Base-by-base conservation (phyloP, 2,888 invertebrate genomes). In the Sinelater perroti region DNA sequence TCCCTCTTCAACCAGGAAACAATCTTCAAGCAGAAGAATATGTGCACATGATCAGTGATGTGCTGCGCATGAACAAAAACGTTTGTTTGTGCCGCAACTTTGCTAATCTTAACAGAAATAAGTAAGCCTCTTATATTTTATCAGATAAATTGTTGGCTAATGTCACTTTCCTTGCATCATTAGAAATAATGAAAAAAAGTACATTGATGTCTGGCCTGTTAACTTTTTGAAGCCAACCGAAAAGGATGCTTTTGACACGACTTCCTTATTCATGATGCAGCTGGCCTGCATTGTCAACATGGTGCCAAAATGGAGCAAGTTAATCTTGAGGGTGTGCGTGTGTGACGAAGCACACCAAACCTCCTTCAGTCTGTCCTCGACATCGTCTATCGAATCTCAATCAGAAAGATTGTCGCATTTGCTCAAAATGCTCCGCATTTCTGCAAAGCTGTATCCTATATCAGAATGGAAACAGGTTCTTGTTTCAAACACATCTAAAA, bases 151-250 rank as follows among this genome's bases (percentile, higher is more conserved):
- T 35, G 6, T 53, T 1, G 3, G 6, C 2, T 33, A 6, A 33
- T 30, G 3, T n/a, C n/a, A n/a, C n/a, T 30, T 30, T 30, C 8
- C n/a, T 10, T 30, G 8, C 11, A 3, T 35, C 59, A 44, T 68
- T 73, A 89, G 88, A 35, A 84, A 83, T 10, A 80, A 83, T 1
- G 78, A 83, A 47, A 83, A 88, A 17, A 85, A 87, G 65, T 94
- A 89, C 79, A 95, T 99, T 55, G 99, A 99, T 80, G 96, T 99
- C 2, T 99, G 98, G 98, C 93, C 98, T 1, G 90, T 97, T 1
- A 97, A 98, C 75, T 87, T 96, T 65, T 87, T 97, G 64, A 82
- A 87, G 70, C 93, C 89, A 60, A 87, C 80, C 57, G 87, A 86
- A 75, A 89, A 83, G 72, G 91, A 87, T 79, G 87, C 87, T 49